Evolutionary conservation across 2,797 vertebrate species (phyloP), one percentile per base, ranked within the genome.

Genomic region (Coluber constrictor): DNA sequence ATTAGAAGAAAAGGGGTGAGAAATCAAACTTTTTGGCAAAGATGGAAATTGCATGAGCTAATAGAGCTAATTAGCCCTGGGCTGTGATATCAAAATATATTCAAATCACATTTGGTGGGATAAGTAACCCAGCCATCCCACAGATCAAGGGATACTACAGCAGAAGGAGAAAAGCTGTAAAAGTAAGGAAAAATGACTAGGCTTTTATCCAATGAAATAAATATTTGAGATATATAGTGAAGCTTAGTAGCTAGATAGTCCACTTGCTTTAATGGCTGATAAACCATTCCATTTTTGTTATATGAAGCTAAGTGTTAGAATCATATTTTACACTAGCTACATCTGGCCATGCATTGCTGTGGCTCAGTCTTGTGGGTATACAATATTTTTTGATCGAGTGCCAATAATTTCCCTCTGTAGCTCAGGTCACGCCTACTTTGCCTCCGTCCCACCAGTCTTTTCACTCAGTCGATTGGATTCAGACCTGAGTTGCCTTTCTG

Each of bases 101-200:
- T 37, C 56, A 95, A 92, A 5, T 2, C 5, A 18, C 27, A 59
- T 43, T 0, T 0, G 93, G 11, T 0, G 91, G 25, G 56, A 90
- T 93, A 92, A 91, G 94, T 63, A 93, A 86, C 61, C 51, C 59
- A 91, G 94, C 61, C 93, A 88, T 86, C 51, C 59, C 0, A 0
- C 3, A 59, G 16, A 20, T 0, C 0, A 8, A 90, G 29, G 29
- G 10, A 55, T 83, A 29, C 54, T 70, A 55, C 23, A 60, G 86
- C 47, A 88, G 10, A 4, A n/a, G 4, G 18, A 91, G n/a, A 91
- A 79, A n/a, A 92, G 29, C 15, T 7, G 70, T 93, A 86, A 91
- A 59, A 94, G 29, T 43, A 59, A 94, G 59, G 23, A 92, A 96
- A 90, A 90, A 16, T 92, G 51, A 66, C 23, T 55, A 56, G 90